These are phyloP conservation scores for Panorpa germanica DNA, from an alignment of 2,888 invertebrate species.

Conservation along the genomic window DNA sequence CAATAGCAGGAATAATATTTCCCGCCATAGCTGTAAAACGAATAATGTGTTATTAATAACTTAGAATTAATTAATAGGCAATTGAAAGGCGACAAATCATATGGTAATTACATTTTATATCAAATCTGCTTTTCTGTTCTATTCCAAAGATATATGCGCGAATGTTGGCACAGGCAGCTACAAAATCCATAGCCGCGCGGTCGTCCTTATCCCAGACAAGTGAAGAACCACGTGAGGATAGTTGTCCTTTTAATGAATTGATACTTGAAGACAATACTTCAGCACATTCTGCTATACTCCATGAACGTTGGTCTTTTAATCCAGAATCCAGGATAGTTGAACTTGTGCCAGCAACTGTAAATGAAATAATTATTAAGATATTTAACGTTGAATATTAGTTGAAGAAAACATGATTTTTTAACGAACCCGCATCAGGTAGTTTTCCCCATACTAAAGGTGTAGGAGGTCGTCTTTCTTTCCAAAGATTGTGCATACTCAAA, in stretches of 20 bases:
- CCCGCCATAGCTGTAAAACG: constrained; percentile 78
- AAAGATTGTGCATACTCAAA: constrained; percentile 83
- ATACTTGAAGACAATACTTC: constrained; percentile 52
- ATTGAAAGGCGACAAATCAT: neutral
- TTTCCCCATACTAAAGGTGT: constrained; percentile 55
- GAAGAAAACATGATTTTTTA: constrained; percentile 1
- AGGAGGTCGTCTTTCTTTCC: constrained; percentile 81
- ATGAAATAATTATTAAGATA: constrained; percentile 4
- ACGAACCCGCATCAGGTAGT: constrained; percentile 29
- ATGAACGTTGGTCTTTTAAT: constrained; percentile 55
- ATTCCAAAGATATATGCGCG: constrained; percentile 84
- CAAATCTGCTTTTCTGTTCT: constrained; percentile 69
- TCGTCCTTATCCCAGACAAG: constrained; percentile 98
- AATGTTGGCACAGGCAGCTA: constrained; percentile 87
- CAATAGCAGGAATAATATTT: constrained; percentile 98
- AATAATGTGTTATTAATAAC: constrained; percentile 3
- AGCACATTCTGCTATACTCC: constrained; percentile 60
- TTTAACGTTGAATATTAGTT: neutral
- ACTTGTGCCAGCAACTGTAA: constrained; percentile 29
- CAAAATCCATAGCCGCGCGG: constrained; percentile 84
- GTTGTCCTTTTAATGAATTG: constrained; percentile 35
- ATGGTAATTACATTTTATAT: constrained; percentile 68
- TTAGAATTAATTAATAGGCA: constrained; percentile 3
- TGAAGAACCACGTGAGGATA: constrained; percentile 38
- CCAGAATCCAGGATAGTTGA: constrained; percentile 27